A percentile compares a stretch with the other conserved stretches of the same genome.
phyloP scores from a whole-genome alignment of 2,888 invertebrate species.

The Meliscaeva auricollis region DNA sequence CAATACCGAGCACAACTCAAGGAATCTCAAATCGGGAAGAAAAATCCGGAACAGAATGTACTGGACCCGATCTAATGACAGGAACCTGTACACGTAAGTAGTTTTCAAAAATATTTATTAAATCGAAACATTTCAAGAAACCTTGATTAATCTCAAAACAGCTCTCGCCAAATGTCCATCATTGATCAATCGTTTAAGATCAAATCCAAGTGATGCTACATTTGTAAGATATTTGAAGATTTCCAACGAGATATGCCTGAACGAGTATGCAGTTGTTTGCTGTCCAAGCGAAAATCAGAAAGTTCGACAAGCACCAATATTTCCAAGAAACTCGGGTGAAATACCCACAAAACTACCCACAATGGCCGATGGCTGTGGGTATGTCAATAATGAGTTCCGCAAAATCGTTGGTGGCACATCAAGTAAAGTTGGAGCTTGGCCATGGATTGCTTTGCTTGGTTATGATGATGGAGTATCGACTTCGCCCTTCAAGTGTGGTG shows the following conservation, averaged over 20 bases:
- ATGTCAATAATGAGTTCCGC: slow-evolving; percentile 85
- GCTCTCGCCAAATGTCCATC: slow-evolving; percentile 79
- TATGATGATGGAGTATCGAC: slow-evolving; percentile 85
- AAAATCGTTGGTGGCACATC: slow-evolving; percentile 90
- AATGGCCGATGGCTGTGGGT: slow-evolving; percentile 87
- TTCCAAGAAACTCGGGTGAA: slow-evolving; percentile 73
- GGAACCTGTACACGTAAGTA: slow-evolving; percentile 80
- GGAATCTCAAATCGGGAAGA: slow-evolving; percentile 67
- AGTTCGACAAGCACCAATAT: neutral
- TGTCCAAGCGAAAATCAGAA: slow-evolving; percentile 78
- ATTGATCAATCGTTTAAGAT: slow-evolving; percentile 77
- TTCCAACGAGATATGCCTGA: slow-evolving; percentile 80
- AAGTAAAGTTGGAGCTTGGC: slow-evolving; percentile 90
- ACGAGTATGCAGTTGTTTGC: slow-evolving; percentile 78
- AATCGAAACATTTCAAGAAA: neutral
- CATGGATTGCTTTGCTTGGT: slow-evolving; percentile 91
- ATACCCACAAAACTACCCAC: slow-evolving; percentile 80
- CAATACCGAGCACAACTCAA: slow-evolving; percentile 66
- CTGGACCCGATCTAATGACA: slow-evolving; percentile 77
- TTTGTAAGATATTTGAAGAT: slow-evolving; percentile 79
- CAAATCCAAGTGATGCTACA: slow-evolving; percentile 77
- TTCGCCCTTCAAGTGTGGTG: slow-evolving; percentile 84
- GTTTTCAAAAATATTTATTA: slow-evolving; percentile 44
- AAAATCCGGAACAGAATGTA: slow-evolving; percentile 70
- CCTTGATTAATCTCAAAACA: slow-evolving; percentile 43